Percentiles rank a stretch among this genome's conserved stretches.
phyloP scores from a whole-genome alignment of 2,797 vertebrate species.

The Acipenser transmontanus region DNA sequence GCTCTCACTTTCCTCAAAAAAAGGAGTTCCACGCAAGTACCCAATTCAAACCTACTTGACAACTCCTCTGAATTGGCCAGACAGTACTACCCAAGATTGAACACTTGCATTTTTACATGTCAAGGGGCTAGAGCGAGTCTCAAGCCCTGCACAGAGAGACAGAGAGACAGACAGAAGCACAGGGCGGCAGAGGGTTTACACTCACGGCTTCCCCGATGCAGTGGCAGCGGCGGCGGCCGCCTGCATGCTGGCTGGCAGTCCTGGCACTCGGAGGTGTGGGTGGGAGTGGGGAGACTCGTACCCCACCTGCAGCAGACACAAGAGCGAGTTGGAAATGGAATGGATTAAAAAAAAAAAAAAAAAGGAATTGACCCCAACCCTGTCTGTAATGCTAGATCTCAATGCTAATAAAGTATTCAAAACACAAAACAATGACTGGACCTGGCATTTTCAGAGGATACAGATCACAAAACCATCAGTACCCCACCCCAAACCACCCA shows the following conservation, averaged over 20 bases:
- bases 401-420: too few species aligned
- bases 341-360: neutral
- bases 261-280: conserved; percentile 53
- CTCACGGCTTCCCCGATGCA: conserved; percentile 62
- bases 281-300: conserved; percentile 64
- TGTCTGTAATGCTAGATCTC: too few species aligned
- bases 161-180: neutral
- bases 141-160: neutral
- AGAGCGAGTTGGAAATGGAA: too few species aligned
- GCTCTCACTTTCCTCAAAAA: too few species aligned
- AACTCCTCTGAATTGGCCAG: neutral
- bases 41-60: too few species aligned
- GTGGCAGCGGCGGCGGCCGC: conserved; percentile 34
- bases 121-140: neutral
- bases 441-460: too few species aligned
- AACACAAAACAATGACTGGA: too few species aligned
- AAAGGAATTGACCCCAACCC: too few species aligned
- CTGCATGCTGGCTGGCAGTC: conserved; percentile 69
- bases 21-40: too few species aligned
- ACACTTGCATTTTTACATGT: neutral
- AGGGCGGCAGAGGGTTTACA: conserved; percentile 1
- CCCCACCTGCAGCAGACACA: conserved; percentile 50
- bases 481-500: too few species aligned
- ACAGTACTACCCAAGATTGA: neutral
- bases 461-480: too few species aligned